These are phyloP conservation scores for Heliornis fulica DNA, from an alignment of 2,113 vertebrate genomes.

Conservation along the genomic window DNA sequence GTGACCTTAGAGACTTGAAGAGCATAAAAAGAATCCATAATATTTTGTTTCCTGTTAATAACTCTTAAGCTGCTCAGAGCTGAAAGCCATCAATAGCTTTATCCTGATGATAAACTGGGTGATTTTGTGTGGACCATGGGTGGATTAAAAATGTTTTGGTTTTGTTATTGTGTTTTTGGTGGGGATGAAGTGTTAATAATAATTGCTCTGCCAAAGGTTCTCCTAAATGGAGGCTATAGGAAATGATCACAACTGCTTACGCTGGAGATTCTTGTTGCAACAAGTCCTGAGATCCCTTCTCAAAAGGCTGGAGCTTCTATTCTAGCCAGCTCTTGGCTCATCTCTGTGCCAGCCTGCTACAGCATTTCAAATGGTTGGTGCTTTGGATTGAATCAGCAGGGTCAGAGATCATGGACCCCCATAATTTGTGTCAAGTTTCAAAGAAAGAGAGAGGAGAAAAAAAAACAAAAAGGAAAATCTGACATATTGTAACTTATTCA, in stretches of 20 bases:
- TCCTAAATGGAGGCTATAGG: background rate
- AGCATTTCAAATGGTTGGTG: background rate
- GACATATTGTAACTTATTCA: background rate
- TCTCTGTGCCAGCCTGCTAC: background rate
- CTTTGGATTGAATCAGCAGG: background rate
- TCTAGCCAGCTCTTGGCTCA: background rate
- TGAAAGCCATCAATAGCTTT: background rate
- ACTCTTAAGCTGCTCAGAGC: background rate
- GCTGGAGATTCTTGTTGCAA: background rate
- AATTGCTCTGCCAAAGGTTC: background rate
- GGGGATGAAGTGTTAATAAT: background rate
- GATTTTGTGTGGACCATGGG: background rate
- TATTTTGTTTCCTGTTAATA: background rate
- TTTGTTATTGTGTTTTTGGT: background rate
- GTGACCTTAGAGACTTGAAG: background rate
- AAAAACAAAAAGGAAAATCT: background rate
- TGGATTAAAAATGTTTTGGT: background rate
- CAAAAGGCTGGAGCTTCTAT: background rate
- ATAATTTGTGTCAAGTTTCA: background rate
- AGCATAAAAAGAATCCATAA: background rate
- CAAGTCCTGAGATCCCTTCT: background rate
- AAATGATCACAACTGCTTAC: background rate
- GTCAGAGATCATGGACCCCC: background rate
- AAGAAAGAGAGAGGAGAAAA: fast-evolving
- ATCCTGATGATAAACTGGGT: background rate